Evolutionary conservation across 2,113 vertebrate genomes (phyloP), one percentile per base, ranked within the genome.

Genomic region (Strix uralensis): DNA sequence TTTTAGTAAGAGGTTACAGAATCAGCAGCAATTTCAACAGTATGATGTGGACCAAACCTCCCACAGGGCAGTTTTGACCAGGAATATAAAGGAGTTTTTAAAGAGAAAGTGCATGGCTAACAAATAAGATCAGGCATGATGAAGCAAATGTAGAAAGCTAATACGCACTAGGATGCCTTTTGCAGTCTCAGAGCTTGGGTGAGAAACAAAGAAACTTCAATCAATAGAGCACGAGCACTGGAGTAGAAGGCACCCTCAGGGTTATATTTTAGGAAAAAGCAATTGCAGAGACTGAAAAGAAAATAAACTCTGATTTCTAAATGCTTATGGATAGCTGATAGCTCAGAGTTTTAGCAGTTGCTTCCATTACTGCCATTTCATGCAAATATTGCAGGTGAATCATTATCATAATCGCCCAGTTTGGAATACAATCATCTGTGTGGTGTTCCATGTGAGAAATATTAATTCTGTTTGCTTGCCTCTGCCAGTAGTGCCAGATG

Each of bases 351-450:
- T 78, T 62, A 69, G 73, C 32, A 69, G 57, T 86, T 55, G 21
- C 25, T 95, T 94, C 85, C 81, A 51, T 91, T 90, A 66, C 66
- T 85, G 80, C 29, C 80, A 61, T 91, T 95, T 81, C 58, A 94
- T 96, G 74, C 74, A 96, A 92, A 91, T 94, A 79, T 7, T 79
- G 94, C 73, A 91, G 81, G 62, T 92, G 94, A 97, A 92, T 61
- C 79, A 86, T 96, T 91, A 91, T 75, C 63, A 26, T 91, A 94
- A 96, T 97, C 6, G 5, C 88, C 71, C 61, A 34, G 78, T 92
- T 75, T 86, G 32, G 70, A 89, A 78, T 81, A 86, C 88, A 93
- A 52, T 59, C 49, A 42, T 80, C 66, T 92, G 44, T 75, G 86
- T 81, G 81, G 29, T 72, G 72, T 52, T 96, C 67, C 34, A 86